Conservation (phyloP, 2,113 vertebrate genomes). For the Origma solitaria region DNA sequence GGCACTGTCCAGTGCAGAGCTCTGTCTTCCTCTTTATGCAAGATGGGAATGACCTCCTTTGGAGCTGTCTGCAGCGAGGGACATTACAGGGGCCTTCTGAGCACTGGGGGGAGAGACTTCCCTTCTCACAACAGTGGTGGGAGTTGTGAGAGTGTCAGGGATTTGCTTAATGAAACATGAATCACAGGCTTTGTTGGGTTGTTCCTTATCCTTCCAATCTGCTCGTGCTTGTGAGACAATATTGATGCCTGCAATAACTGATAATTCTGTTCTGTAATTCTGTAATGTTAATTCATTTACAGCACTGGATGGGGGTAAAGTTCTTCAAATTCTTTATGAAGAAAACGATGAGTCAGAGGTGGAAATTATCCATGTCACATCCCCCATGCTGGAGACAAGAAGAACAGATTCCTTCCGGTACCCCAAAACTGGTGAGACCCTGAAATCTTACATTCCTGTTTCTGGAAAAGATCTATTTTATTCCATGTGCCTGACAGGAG, state of each 20-base stretch:
- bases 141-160: background rate
- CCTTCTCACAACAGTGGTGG: background rate
- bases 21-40: background rate
- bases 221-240: background rate
- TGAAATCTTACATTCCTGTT: background rate
- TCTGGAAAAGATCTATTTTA: background rate
- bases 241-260: background rate
- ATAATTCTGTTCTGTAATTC: slow-evolving; percentile 2
- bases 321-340: slow-evolving; percentile 80
- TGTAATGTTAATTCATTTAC: slow-evolving; percentile 53
- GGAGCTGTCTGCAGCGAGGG: background rate
- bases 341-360: slow-evolving; percentile 83
- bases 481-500: background rate
- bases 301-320: slow-evolving; percentile 73
- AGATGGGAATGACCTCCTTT: background rate
- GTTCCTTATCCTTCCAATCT: background rate
- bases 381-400: slow-evolving; percentile 80
- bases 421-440: slow-evolving; percentile 78
- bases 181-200: background rate
- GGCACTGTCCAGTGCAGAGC: background rate
- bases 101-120: background rate
- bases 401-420: slow-evolving; percentile 82
- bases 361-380: slow-evolving; percentile 82
- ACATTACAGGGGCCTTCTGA: background rate
- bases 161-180: background rate